Evolutionary conservation across 2,797 vertebrate species (phyloP).

Genomic region (Denticeps clupeoides): DNA sequence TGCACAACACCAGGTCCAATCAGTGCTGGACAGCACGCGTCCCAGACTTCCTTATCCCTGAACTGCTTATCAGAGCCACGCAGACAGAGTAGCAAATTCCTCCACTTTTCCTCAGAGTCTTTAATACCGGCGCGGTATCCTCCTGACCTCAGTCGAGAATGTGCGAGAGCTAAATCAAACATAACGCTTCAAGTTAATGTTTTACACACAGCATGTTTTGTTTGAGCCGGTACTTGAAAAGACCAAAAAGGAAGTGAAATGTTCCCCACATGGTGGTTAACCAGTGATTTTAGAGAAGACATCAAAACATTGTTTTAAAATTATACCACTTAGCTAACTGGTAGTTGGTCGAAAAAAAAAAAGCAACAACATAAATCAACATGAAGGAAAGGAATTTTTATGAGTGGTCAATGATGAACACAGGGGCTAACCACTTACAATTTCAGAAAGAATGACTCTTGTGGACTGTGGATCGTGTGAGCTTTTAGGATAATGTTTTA

Average conservation of each 20-base stretch:
- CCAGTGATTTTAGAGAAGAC: conserved; percentile 27
- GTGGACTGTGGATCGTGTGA: too few relatives aligned
- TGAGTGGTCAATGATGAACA: too few relatives aligned
- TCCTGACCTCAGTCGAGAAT: conserved; percentile 24
- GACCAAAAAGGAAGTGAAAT: not conserved
- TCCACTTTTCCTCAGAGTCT: conserved; percentile 14
- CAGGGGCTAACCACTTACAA: too few relatives aligned
- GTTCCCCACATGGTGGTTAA: not conserved
- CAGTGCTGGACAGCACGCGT: too few relatives aligned
- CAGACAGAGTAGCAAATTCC: conserved; percentile 35
- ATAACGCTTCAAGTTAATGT: conserved; percentile 18
- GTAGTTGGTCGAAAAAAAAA: too few relatives aligned
- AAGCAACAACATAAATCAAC: too few relatives aligned
- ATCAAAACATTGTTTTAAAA: conserved; percentile 14
- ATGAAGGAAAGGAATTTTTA: too few relatives aligned
- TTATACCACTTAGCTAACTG: too few relatives aligned
- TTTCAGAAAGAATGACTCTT: too few relatives aligned
- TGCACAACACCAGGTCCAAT: conserved; percentile 10
- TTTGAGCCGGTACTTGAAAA: not conserved
- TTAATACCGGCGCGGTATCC: conserved; percentile 27
- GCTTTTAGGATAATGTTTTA: too few relatives aligned
- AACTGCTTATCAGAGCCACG: conserved; percentile 21
- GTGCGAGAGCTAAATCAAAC: conserved; percentile 18
- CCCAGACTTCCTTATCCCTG: conserved; percentile 32
- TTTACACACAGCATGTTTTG: conserved; percentile 10